A percentile compares a stretch with the other conserved stretches of the same genome.
Evolutionary conservation across 1,140 invertebrate species (phyloP).

Genomic region (Hycleus cichorii): DNA sequence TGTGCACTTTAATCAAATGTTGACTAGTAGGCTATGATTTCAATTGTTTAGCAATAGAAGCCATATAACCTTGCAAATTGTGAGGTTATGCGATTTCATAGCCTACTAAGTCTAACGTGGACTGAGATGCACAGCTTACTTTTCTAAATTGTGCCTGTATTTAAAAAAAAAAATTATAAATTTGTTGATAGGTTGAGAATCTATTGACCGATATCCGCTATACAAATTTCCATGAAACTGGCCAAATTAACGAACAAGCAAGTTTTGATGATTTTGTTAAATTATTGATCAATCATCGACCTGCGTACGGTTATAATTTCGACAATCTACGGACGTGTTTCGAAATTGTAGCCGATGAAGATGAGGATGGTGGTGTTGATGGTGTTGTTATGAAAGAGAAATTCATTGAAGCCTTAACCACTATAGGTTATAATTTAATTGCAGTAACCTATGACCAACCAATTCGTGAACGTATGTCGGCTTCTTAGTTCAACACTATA

Average conservation of each 20-base stretch:
- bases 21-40: too few relatives aligned
- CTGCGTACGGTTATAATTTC: constrained; percentile 45
- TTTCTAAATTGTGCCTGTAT: too few relatives aligned
- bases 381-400: constrained; percentile 20
- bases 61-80: too few relatives aligned
- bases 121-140: too few relatives aligned
- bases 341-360: constrained; percentile 8
- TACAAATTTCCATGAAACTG: constrained; percentile 48
- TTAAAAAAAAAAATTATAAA: too few relatives aligned
- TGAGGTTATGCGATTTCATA: too few relatives aligned
- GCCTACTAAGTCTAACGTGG: too few relatives aligned
- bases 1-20: too few relatives aligned
- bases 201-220: constrained; percentile 59
- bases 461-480: too few relatives aligned
- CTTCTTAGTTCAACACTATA: too few relatives aligned
- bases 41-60: too few relatives aligned
- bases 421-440: neutral
- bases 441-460: too few relatives aligned
- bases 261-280: constrained; percentile 64
- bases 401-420: constrained; percentile 24
- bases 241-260: constrained; percentile 48
- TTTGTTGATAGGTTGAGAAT: constrained; percentile 51
- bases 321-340: constrained; percentile 32
- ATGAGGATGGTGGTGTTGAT: constrained; percentile 15
- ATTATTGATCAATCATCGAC: constrained; percentile 65